Evolutionary conservation across 2,888 invertebrate genomes (phyloP), one percentile per base, ranked within the genome.

Genomic region (Hipparchia sbordonii): DNA sequence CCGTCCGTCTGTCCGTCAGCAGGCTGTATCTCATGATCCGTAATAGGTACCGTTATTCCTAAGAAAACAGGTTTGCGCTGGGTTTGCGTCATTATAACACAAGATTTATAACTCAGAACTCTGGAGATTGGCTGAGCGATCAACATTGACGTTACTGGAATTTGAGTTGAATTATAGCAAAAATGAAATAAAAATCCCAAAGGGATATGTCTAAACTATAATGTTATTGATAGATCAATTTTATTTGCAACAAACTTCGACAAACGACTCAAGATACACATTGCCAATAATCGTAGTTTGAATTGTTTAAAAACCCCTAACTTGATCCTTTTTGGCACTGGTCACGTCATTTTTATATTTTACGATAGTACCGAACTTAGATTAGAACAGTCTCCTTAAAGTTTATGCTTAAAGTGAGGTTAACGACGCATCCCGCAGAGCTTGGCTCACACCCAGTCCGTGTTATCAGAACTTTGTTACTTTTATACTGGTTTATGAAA

Each of bases 321-420:
- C 82, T 39, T 76, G 82, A 79, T 75, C 74, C 77, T 74, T 81
- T 71, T 72, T 76, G 70, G 70, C 79, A 77, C 74, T 80, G 71
- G 74, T 75, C 70, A 77, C 78, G 78, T 81, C 77, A 73, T 79
- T 79, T 82, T 84, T 83, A 84, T 81, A 84, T 85, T 87, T 86
- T 85, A 86, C 85, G 85, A 84, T 87, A 86, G 84, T 81, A 80
- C 77, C 77, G 81, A 88, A 87, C 82, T 87, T 85, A 82, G 82
- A 82, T 81, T 81, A 78, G 82, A 60, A 57, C 51, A 63, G 63
- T 60, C 67, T 67, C 67, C 60, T 69, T 72, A 70, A 76, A 76
- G 67, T 86, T 84, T 82, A 83, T 82, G 84, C 39, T 72, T 65
- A 70, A 73, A 76, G 73, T 60, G 67, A 72, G 74, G 72, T 67